Evolutionary conservation across 23 tunicate genomes (phyloP), one percentile per base, ranked within the genome.

Genomic region (Halocynthia roretzi): DNA sequence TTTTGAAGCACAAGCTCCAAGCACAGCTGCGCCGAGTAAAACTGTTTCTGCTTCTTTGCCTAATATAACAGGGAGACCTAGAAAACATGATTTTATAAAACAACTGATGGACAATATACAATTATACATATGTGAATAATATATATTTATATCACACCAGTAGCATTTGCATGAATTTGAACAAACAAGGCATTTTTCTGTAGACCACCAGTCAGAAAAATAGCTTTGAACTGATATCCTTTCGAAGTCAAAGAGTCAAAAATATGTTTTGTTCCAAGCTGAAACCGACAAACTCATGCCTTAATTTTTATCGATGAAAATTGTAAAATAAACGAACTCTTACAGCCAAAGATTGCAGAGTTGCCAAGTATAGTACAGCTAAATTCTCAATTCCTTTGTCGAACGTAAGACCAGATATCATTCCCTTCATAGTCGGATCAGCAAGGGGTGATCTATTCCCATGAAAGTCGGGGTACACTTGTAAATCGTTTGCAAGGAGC

Each of bases 371-470:
- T 0, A 85, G 60, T 23, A 51, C 62, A 12, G 88, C 87, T 7
- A 92, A 81, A 17, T 70, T 76, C 11, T 84, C 67, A 9, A 85
- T 21, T 7, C 82, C 66, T 19, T 70, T 72, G 55, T 94, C 91
- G 71, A 94, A 53, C 7, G 87, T 84, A 0, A 94, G 82, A 31
- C 95, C 95, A 72, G 80, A 82, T 52, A 94, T 52, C 54, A 85
- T 67, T 15, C 99, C 99, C 70, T 82, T 60, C 58, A 94, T 61
- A 11, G 83, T 56, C 6, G 87, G 79, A 76, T 94, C 91, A 54
- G 99, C 99, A 19, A 94, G 75, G 15, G 99, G 99, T 12, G 88
- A 81, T 51, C 99, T 80, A 77, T 94, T 94, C 7, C 99, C 99
- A 81, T 94, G 99, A 60, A 70, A 84, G 76, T 94, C 99, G 11